phyloP scores from a whole-genome alignment of 2,113 vertebrate genomes.

The Vireo altiloquus region DNA sequence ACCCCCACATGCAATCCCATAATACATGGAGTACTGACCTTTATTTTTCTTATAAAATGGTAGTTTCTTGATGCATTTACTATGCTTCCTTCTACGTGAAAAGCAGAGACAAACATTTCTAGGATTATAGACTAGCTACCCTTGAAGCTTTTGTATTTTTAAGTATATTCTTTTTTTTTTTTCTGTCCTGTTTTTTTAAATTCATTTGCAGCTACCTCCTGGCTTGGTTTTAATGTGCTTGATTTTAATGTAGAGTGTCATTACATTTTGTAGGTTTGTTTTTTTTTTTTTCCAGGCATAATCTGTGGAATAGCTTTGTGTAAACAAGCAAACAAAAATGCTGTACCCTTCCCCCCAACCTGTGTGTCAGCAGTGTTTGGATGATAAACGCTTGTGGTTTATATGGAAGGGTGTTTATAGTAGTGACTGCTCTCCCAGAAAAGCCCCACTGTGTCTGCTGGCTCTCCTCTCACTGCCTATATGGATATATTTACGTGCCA shows the following conservation, averaged over 20 bases:
- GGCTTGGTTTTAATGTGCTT: background rate
- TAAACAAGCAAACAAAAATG: background rate
- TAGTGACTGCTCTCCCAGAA: background rate
- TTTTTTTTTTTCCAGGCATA: background rate
- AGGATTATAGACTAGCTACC: background rate
- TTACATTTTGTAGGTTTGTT: background rate
- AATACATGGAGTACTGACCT: conserved; percentile 54
- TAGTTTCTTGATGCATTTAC: background rate
- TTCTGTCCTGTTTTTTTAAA: no score
- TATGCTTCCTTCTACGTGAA: background rate
- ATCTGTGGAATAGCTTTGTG: background rate
- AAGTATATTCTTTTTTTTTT: background rate
- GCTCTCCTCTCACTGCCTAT: background rate
- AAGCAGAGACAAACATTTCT: background rate
- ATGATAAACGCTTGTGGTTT: background rate
- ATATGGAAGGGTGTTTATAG: background rate
- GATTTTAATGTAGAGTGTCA: background rate
- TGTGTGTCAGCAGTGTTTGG: background rate
- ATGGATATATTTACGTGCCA: background rate
- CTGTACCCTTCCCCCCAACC: background rate
- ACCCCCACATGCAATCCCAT: conserved; percentile 56
- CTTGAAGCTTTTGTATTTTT: background rate
- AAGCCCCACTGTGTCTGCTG: background rate
- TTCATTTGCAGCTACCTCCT: background rate
- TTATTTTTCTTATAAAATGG: background rate